Conservation (phyloP, 2,113 vertebrate species). For the Alaudala cheleensis region DNA sequence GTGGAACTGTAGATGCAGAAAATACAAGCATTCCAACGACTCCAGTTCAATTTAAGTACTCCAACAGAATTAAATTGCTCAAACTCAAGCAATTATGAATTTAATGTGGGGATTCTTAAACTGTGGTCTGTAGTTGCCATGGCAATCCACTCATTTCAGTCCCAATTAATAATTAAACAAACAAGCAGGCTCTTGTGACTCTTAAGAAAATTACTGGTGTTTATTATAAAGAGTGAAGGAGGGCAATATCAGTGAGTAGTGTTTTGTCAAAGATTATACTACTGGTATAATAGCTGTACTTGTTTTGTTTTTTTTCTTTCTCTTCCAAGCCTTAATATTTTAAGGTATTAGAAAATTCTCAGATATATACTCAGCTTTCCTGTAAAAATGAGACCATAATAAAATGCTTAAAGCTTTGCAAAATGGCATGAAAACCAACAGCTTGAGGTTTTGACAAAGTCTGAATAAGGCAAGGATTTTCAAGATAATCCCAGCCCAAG, state of each 20-base stretch:
- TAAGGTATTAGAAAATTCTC: not conserved
- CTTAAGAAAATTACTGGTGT: not conserved
- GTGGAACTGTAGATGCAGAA: not conserved
- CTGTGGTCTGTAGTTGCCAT: constrained; percentile 35
- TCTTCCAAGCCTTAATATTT: not conserved
- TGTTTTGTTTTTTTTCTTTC: not conserved
- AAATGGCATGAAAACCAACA: not conserved
- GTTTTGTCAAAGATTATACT: not conserved
- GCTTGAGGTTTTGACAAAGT: not conserved
- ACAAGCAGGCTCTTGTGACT: constrained; percentile 17
- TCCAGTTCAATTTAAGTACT: not conserved
- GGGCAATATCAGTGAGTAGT: not conserved
- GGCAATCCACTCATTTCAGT: not conserved
- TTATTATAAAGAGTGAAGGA: not conserved
- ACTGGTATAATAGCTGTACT: not conserved
- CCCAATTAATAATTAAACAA: constrained; percentile 45
- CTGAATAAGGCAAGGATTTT: not conserved
- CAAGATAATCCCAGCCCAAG: not conserved
- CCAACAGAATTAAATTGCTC: not conserved
- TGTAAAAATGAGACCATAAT: not conserved
- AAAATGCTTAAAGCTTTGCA: not conserved
- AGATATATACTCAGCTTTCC: not conserved
- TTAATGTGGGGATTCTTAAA: constrained; percentile 6
- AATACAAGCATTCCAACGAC: not conserved
- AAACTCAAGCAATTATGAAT: not conserved